A percentile compares a stretch with the other conserved stretches of the same genome.
phyloP scores from a whole-genome alignment of 2,113 vertebrate species.

The Campylomormyrus tamandua region DNA sequence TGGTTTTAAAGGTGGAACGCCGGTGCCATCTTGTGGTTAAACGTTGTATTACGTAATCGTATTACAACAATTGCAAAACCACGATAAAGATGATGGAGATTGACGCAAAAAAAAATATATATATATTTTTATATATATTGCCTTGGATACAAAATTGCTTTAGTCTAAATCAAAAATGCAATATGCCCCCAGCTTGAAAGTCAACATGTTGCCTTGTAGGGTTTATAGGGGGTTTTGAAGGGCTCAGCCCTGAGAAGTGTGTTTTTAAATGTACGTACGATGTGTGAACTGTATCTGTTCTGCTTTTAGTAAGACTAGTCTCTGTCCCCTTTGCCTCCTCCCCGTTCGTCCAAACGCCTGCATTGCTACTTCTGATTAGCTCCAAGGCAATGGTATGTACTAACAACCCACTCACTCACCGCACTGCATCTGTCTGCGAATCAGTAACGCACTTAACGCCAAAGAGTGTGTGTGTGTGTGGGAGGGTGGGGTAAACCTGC shows the following conservation, averaged over 20 bases:
- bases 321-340: slow-evolving; percentile 85
- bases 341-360: slow-evolving; percentile 62
- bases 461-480: not conserved
- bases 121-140: slow-evolving; percentile 13
- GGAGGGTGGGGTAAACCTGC: not conserved
- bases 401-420: slow-evolving; percentile 50
- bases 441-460: slow-evolving; percentile 32
- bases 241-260: slow-evolving; percentile 18
- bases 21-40: slow-evolving; percentile 43
- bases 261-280: slow-evolving; percentile 46
- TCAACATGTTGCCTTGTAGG: not conserved
- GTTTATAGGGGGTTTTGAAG: not conserved
- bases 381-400: slow-evolving; percentile 91
- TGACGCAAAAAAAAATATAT: slow-evolving; percentile 24
- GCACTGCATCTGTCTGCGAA: slow-evolving; percentile 55
- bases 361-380: slow-evolving; percentile 85
- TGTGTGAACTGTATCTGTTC: slow-evolving; percentile 65
- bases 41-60: not conserved
- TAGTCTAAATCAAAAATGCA: not conserved
- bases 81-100: slow-evolving; percentile 19
- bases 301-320: slow-evolving; percentile 87
- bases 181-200: not conserved
- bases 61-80: not conserved
- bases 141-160: slow-evolving; percentile 21
- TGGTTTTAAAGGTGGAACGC: not conserved